Conservation (phyloP, 2,888 invertebrate species). For the Halictus ligatus region DNA sequence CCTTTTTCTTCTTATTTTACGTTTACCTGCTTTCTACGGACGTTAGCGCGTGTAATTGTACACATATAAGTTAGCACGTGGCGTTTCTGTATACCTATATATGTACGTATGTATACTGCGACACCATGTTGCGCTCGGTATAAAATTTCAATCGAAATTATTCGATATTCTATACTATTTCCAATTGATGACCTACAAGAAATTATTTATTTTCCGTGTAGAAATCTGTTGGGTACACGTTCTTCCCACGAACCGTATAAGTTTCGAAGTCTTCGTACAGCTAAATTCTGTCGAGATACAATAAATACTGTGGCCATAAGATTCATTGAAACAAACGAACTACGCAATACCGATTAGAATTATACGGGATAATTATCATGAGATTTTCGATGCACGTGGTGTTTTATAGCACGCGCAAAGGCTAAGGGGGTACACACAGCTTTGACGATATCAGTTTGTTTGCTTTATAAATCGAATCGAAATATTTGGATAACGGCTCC, state of each 20-base stretch:
- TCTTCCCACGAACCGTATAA: not conserved
- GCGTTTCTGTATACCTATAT: not conserved
- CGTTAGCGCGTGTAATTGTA: not conserved
- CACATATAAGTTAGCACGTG: conserved; percentile 41
- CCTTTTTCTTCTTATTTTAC: not conserved
- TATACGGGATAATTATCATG: not conserved
- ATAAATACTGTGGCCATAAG: not conserved
- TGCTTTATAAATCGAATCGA: conserved; percentile 26
- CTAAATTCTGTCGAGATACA: conserved; percentile 9
- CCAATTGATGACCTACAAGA: not conserved
- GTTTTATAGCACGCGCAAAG: not conserved
- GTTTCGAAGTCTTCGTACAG: not conserved
- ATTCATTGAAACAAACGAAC: not conserved
- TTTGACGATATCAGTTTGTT: conserved; percentile 33
- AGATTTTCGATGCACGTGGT: conserved; percentile 1
- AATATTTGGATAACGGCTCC: conserved; percentile 36
- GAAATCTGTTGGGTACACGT: not conserved
- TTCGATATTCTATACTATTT: not conserved
- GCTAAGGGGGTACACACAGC: not conserved
- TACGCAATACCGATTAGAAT: not conserved
- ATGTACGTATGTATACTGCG: not conserved
- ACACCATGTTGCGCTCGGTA: conserved; percentile 43
- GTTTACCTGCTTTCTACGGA: not conserved
- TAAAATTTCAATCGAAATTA: conserved; percentile 34
- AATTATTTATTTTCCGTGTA: not conserved